Base-by-base conservation (phyloP, 2,797 vertebrate species). In the Cyprinodon diabolis region DNA sequence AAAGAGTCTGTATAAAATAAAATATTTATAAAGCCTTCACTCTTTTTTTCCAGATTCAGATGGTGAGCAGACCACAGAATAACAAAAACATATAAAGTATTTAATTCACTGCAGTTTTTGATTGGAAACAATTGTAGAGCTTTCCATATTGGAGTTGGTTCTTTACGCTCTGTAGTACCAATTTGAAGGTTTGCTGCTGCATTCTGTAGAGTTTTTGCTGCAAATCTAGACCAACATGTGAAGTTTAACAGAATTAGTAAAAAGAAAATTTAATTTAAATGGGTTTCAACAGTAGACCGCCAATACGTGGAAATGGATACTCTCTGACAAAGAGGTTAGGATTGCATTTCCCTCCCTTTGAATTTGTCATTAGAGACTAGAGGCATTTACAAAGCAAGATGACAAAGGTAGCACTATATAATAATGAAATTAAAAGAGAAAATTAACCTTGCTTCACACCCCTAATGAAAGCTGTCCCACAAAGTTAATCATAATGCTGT, bases 251-350 rank as follows among this genome's bases (percentile, higher is more conserved):
- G 30, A 35, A 17, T 14, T 60, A 19, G 57, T 5, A 17, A 6
- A 75, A 56, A 7, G 47, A 43, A 19, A 69, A 60, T 8, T 30
- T 23, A 43, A 63, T 76, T 81, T 70, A 74, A 70, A 79, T 60
- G 52, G 51, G 35, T 51, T 37, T 70, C 49, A 84, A 58, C 55
- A 65, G 70, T 56, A 7, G 68, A 60, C 35, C 19, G 49, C 70
- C 60, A 67, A n/a, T 13, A 21, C 17, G 70, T 63, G 51, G 10
- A 11, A 21, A 51, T 47, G 5, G 66, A 23, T 21, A 70, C 23
- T 78, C 19, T 45, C 40, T 57, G 14, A 25, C 68, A 77, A 54
- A 86, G 52, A 82, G 66, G 25, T 68, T 71, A 37, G 69, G 48
- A 67, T 13, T 66, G 66, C 40, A 51, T 47, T 25, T 51, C 6